Percentiles rank a stretch among this genome's conserved stretches.
Conservation (phyloP, 2,797 vertebrate species). For the Macroramphosus scolopax region DNA sequence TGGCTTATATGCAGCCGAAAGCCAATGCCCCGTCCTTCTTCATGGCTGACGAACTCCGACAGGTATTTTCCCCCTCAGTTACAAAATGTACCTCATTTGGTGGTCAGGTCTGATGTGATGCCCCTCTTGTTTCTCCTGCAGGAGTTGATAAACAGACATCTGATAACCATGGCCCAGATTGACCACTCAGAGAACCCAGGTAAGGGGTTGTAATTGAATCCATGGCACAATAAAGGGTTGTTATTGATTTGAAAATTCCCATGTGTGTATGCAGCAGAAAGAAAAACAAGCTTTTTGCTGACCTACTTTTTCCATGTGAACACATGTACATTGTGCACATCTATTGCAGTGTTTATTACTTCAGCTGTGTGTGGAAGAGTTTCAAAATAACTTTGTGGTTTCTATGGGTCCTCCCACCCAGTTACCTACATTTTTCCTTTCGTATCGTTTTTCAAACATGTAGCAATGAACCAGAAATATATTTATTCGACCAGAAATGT, state of each 20-base stretch:
- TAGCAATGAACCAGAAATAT: too few species aligned
- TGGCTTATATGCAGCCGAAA: slow-evolving; percentile 99
- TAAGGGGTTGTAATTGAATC: slow-evolving; percentile 66
- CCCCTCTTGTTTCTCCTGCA: slow-evolving; percentile 49
- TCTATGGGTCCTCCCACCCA: slow-evolving; percentile 1
- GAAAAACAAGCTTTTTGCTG: not conserved
- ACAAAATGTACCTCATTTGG: not conserved
- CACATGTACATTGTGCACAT: not conserved
- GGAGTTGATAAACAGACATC: slow-evolving; percentile 98
- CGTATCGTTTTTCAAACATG: too few species aligned
- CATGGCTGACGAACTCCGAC: slow-evolving; percentile 97
- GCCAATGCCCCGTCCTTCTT: slow-evolving; percentile 99
- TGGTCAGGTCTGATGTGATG: slow-evolving; percentile 15
- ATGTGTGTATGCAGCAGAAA: too few species aligned
- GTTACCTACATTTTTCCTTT: not conserved
- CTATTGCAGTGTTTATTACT: slow-evolving; percentile 2
- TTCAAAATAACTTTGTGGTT: slow-evolving; percentile 13
- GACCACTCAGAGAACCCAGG: slow-evolving; percentile 98
- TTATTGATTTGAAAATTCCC: not conserved
- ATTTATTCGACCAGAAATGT: too few species aligned
- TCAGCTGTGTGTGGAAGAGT: not conserved
- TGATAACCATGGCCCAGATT: slow-evolving; percentile 99
- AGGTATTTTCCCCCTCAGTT: slow-evolving; percentile 76
- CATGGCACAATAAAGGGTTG: not conserved
- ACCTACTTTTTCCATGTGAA: slow-evolving; percentile 1